Conservation (phyloP, 2,888 invertebrate genomes). For the Liopterus haemorrhoidalis region DNA sequence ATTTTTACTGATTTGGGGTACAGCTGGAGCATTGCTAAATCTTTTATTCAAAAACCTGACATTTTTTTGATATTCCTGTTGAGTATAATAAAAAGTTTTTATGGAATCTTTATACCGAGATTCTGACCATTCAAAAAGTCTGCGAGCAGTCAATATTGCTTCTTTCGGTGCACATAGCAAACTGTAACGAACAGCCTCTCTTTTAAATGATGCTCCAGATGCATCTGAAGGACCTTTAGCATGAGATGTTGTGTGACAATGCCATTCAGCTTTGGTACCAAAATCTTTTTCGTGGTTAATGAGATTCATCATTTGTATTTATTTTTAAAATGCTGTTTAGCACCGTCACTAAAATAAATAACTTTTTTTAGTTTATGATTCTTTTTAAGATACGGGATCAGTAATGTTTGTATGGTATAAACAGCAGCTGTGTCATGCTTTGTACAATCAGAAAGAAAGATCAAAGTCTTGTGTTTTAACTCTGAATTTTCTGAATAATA, state of each 20-base stretch:
- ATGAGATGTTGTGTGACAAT: conserved; percentile 13
- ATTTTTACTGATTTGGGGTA: too few species aligned
- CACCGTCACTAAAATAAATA: neutral
- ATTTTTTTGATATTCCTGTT: too few species aligned
- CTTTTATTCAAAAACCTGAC: too few species aligned
- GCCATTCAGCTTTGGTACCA: neutral
- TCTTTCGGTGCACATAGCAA: neutral
- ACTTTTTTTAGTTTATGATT: neutral
- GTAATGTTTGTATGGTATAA: neutral
- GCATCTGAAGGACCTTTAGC: conserved; percentile 22
- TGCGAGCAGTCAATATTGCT: neutral
- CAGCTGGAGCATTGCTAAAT: too few species aligned
- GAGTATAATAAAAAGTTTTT: too few species aligned
- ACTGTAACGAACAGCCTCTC: conserved; percentile 12
- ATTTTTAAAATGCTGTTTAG: conserved; percentile 1
- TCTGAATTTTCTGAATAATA: conserved; percentile 25
- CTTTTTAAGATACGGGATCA: neutral
- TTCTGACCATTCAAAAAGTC: conserved; percentile 9
- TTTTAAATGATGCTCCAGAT: conserved; percentile 13
- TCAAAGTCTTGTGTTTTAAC: conserved; percentile 25
- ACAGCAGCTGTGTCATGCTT: conserved; percentile 29
- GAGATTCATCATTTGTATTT: neutral
- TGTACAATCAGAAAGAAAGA: conserved; percentile 28
- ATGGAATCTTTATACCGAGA: too few species aligned
- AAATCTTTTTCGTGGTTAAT: conserved; percentile 1